These are phyloP conservation scores for Caranx ignobilis DNA, from an alignment of 2,113 vertebrate genomes.

Conservation along the genomic window DNA sequence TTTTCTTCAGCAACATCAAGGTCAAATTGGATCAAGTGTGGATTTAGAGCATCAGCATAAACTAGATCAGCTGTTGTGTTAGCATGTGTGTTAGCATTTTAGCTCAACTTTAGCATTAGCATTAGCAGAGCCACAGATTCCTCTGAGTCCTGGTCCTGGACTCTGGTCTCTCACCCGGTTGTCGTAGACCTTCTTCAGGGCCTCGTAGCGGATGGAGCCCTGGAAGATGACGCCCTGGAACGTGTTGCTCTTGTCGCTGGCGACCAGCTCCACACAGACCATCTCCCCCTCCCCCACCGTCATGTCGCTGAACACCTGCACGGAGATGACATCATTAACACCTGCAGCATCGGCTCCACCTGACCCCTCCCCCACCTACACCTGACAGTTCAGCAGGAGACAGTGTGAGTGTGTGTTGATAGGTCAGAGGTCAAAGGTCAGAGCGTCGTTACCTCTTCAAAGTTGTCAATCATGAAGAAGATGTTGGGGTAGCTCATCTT, in stretches of 20 bases:
- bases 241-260: constrained; percentile 95
- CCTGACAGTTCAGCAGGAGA: too few relatives aligned
- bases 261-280: constrained; percentile 99
- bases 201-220: constrained; percentile 98
- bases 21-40: too few relatives aligned
- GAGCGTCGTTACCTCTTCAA: constrained; percentile 88
- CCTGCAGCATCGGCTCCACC: background rate
- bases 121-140: background rate
- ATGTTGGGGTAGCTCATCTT: constrained; percentile 99
- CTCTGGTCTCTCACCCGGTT: constrained; percentile 88
- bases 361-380: background rate
- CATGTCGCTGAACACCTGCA: constrained; percentile 97
- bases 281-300: constrained; percentile 98
- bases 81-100: too few relatives aligned
- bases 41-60: too few relatives aligned
- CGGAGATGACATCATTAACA: constrained; percentile 32
- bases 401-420: too few relatives aligned
- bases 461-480: constrained; percentile 99
- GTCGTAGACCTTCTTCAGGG: constrained; percentile 98
- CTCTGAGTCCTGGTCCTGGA: background rate
- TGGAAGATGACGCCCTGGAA: constrained; percentile 99
- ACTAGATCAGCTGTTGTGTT: too few relatives aligned
- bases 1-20: too few relatives aligned
- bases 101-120: too few relatives aligned
- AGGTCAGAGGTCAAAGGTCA: too few relatives aligned